Evolutionary conservation across 2,888 invertebrate species (phyloP).

Genomic region (Strigamia crassipes): DNA sequence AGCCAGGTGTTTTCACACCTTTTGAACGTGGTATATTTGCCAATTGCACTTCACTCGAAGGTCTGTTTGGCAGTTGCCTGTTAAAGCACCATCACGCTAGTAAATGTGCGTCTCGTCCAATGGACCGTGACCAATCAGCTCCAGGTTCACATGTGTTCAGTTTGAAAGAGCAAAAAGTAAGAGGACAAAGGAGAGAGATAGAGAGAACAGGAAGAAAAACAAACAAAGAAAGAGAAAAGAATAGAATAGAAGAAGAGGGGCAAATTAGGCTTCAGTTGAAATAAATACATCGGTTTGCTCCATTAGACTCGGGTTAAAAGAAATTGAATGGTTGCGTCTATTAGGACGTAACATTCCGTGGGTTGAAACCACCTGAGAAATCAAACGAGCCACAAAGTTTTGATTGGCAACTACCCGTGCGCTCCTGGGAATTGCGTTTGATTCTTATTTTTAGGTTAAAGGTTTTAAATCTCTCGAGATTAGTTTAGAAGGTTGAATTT

Average conservation of each 20-base stretch:
- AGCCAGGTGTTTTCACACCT: conserved; percentile 42
- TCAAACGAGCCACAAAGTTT: conserved; percentile 39
- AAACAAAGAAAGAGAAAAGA: conserved; percentile 10
- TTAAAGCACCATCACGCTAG: conserved; percentile 37
- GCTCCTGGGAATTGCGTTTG: conserved; percentile 7
- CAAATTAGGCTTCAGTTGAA: conserved; percentile 45
- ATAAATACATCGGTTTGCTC: conserved; percentile 46
- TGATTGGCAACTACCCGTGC: conserved; percentile 43
- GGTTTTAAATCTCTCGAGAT: conserved; percentile 32
- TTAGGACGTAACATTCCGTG: not conserved
- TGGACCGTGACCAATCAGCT: conserved; percentile 42
- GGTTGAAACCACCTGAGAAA: conserved; percentile 44
- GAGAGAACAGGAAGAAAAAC: not conserved
- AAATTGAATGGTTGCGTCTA: conserved; percentile 19
- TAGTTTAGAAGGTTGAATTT: not conserved
- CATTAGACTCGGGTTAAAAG: conserved; percentile 34
- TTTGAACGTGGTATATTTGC: conserved; percentile 27
- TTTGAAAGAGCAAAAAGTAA: conserved; percentile 29
- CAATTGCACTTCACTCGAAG: conserved; percentile 1
- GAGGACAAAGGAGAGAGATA: not conserved
- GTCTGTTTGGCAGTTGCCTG: conserved; percentile 1
- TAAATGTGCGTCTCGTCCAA: conserved; percentile 34
- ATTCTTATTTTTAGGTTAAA: conserved; percentile 29
- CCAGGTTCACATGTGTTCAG: conserved; percentile 33
- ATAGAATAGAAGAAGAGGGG: not conserved